A percentile compares a stretch with the other conserved stretches of the same genome.
phyloP scores from a whole-genome alignment of 2,113 vertebrate genomes.

The Melanostigma gelatinosum region DNA sequence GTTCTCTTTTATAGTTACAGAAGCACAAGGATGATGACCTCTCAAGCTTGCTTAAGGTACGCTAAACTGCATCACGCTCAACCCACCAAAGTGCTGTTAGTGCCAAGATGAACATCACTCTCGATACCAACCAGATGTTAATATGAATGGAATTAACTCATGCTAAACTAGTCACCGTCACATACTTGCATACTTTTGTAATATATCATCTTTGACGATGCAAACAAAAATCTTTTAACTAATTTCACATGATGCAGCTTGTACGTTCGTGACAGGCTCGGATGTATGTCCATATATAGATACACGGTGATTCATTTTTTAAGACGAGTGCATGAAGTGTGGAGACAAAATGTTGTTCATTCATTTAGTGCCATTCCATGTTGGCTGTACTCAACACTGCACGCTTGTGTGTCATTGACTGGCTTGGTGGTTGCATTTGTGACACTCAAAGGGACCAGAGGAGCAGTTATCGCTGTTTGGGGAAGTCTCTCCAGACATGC shows the following conservation, averaged over 20 bases:
- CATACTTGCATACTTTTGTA: conserved; percentile 4
- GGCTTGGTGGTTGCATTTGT: conserved; percentile 75
- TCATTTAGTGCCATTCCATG: not conserved
- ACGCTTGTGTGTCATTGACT: conserved; percentile 72
- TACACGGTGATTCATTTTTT: not conserved
- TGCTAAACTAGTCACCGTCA: conserved; percentile 18
- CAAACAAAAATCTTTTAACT: not conserved
- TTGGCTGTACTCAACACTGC: conserved; percentile 48
- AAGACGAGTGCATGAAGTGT: conserved; percentile 17
- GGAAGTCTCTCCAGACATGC: conserved; percentile 86
- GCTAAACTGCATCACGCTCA: conserved; percentile 39
- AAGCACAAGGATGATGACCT: conserved; percentile 98
- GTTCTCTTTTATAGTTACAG: conserved; percentile 86
- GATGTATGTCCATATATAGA: not conserved
- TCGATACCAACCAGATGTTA: conserved; percentile 16
- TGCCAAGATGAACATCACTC: not conserved
- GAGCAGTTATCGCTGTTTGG: conserved; percentile 86
- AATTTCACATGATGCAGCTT: conserved; percentile 7
- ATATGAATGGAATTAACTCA: conserved; percentile 21
- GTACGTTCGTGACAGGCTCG: not conserved
- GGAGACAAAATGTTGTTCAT: not conserved
- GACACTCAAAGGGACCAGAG: conserved; percentile 77
- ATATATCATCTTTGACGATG: not conserved
- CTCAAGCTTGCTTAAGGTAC: conserved; percentile 95
- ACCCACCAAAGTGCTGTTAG: not conserved